Base-by-base conservation (phyloP, 2,797 vertebrate genomes). In the Cephalopachus bancanus region DNA sequence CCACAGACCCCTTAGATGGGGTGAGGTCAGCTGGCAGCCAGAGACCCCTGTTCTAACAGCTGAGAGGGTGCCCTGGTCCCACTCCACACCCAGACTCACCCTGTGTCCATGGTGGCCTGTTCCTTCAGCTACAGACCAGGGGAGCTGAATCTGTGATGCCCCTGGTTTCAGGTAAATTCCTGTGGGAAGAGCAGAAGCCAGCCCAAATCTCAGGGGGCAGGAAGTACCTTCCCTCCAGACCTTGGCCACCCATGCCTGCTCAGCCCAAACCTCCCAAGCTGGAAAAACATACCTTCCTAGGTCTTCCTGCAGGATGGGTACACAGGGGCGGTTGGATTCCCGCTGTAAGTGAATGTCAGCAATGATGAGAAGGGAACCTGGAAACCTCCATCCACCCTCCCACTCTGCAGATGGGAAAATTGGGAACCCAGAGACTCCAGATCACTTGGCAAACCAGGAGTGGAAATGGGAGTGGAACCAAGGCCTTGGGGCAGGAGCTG, bases 131-230 rank as follows among this genome's bases (percentile, higher is more conserved):
- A n/a, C 28, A 89, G 44, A 10, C 3, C 62, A 19, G 74, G 33
- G 3, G 22, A 28, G 5, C 60, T 0, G 7, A 26, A 30, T 14
- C 7, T 5, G 2, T 0, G 49, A 3, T 44, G 9, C 20, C n/a
- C 60, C 91, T 59, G 9, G 24, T 53, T 75, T 83, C 2, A 1
- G 33, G 44, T 28, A 33, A 89, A 65, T 71, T 3, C 55, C 78
- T 92, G 19, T 20, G 19, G 53, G 53, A 51, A 87, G 49, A 76
- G 26, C 26, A 7, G 30, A 91, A 9, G 9, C 51, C 65, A 80
- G 89, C 33, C 28, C 26, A 22, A 51, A 76, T 30, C 15, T 55
- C 78, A 91, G 86, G 60, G 14, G 4, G 1, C 17, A 72, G 28
- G 69, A 84, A 26, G 20, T 51, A 15, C 57, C 57, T 12, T 14